Percentiles rank a stretch among this genome's conserved stretches.
These are phyloP conservation scores for Polypterus senegalus DNA, from an alignment of 2,113 vertebrate genomes.

Conservation along the genomic window DNA sequence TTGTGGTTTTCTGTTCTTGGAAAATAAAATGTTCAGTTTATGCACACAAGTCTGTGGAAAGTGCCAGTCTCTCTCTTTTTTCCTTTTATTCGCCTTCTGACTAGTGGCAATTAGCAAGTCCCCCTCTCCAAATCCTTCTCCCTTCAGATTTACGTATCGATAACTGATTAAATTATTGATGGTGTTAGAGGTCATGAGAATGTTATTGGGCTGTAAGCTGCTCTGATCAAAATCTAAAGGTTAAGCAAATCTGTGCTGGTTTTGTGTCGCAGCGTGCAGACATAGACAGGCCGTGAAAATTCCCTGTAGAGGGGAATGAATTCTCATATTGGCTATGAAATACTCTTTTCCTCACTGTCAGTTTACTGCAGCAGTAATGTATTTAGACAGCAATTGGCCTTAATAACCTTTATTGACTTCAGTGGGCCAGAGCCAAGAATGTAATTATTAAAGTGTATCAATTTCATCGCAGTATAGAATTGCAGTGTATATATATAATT, in stretches of 20 bases:
- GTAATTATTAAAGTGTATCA: slow-evolving; percentile 89
- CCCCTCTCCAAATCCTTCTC: too few species aligned
- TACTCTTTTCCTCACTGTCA: slow-evolving; percentile 62
- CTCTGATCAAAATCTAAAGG: slow-evolving; percentile 72
- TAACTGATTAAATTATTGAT: slow-evolving; percentile 61
- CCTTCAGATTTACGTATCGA: too few species aligned
- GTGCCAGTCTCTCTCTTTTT: too few species aligned
- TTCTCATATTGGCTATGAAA: slow-evolving; percentile 65
- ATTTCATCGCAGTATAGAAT: slow-evolving; percentile 73
- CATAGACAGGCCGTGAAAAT: slow-evolving; percentile 45
- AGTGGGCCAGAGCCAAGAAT: slow-evolving; percentile 71
- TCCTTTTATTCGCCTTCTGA: too few species aligned
- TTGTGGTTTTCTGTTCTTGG: too few species aligned
- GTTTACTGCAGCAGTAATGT: slow-evolving; percentile 58
- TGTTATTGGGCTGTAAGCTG: slow-evolving; percentile 69
- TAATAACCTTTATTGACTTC: slow-evolving; percentile 86
- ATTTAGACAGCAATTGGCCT: slow-evolving; percentile 76
- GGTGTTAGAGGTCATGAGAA: slow-evolving; percentile 56
- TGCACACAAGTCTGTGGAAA: too few species aligned
- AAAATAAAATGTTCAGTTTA: too few species aligned
- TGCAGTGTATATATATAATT: slow-evolving; percentile 67
- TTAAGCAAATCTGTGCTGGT: slow-evolving; percentile 74
- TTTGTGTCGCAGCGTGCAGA: slow-evolving; percentile 66
- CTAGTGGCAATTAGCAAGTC: too few species aligned
- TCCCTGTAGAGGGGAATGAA: slow-evolving; percentile 56